phyloP scores from a whole-genome alignment of 2,797 vertebrate species.

The Coracias cyanogaster region DNA sequence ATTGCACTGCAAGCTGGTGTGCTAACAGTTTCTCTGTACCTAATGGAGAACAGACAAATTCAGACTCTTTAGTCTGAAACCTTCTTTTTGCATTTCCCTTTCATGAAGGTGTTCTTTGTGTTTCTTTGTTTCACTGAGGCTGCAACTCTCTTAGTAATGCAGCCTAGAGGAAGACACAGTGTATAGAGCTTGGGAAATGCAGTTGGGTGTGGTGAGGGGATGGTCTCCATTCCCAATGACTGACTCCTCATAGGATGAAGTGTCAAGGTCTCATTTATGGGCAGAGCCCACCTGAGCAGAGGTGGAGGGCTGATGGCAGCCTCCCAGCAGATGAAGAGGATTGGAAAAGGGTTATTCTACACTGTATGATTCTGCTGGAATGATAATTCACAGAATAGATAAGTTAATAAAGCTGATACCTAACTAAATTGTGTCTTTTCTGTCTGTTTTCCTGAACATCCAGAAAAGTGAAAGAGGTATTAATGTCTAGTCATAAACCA shows the following conservation, averaged over 20 bases:
- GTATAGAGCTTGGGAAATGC: neutral
- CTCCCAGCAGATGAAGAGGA: neutral
- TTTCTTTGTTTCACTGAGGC: neutral
- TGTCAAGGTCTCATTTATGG: neutral
- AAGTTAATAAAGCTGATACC: neutral
- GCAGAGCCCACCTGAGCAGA: neutral
- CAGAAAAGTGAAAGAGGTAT: neutral
- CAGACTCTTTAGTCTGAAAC: neutral
- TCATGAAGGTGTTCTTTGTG: fast-evolving
- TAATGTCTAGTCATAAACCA: neutral
- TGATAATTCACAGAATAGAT: neutral
- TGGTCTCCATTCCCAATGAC: neutral
- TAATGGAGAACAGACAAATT: neutral
- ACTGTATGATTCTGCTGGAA: neutral
- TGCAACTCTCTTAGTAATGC: neutral
- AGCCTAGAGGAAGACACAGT: neutral
- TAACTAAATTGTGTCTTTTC: neutral
- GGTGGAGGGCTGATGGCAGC: neutral
- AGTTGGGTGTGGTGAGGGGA: neutral
- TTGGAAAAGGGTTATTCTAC: neutral
- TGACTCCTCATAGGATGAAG: neutral
- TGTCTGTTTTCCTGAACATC: neutral
- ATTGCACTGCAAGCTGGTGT: neutral
- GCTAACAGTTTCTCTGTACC: neutral
- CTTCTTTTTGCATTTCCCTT: neutral